Percentiles rank a stretch among this genome's conserved stretches.
Evolutionary conservation across 2,797 vertebrate genomes (phyloP).

Genomic region (Gambusia yucatana): DNA sequence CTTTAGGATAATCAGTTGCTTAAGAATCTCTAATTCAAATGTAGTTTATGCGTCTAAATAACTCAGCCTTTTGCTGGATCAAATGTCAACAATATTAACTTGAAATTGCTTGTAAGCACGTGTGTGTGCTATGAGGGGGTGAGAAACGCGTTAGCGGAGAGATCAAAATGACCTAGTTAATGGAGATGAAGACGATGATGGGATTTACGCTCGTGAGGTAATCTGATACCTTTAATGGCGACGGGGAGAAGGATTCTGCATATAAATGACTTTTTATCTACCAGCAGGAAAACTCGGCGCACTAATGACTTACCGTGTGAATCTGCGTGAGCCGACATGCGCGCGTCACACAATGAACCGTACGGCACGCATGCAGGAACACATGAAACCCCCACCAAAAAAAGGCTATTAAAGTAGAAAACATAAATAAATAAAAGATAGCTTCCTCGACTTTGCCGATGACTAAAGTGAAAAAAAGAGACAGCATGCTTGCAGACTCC

Average conservation of each 20-base stretch:
- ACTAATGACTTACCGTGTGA: conserved; percentile 15
- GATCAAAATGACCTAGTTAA: conserved; percentile 67
- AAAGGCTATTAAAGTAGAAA: conserved; percentile 11
- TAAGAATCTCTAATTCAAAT: conserved; percentile 25
- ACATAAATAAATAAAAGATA: conserved; percentile 20
- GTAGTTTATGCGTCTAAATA: conserved; percentile 29
- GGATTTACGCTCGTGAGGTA: conserved; percentile 56
- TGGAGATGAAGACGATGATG: conserved; percentile 68
- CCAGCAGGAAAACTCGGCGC: conserved; percentile 29
- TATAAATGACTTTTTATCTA: conserved; percentile 65
- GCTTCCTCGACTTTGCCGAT: conserved; percentile 48
- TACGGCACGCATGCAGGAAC: background rate
- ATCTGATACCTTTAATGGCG: conserved; percentile 62
- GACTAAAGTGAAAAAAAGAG: conserved; percentile 55
- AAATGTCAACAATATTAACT: conserved; percentile 66
- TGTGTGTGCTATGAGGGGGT: background rate
- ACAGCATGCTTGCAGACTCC: conserved; percentile 51
- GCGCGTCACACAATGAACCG: background rate
- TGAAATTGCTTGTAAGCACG: conserved; percentile 14
- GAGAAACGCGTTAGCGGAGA: conserved; percentile 17
- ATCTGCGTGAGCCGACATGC: background rate
- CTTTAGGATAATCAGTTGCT: conserved; percentile 45
- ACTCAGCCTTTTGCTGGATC: conserved; percentile 44
- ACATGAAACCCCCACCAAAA: conserved; percentile 14
- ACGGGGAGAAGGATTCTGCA: conserved; percentile 47